Evolutionary conservation across 1,140 invertebrate species (phyloP), one percentile per base, ranked within the genome.

Genomic region (Aphaenogaster rudis): DNA sequence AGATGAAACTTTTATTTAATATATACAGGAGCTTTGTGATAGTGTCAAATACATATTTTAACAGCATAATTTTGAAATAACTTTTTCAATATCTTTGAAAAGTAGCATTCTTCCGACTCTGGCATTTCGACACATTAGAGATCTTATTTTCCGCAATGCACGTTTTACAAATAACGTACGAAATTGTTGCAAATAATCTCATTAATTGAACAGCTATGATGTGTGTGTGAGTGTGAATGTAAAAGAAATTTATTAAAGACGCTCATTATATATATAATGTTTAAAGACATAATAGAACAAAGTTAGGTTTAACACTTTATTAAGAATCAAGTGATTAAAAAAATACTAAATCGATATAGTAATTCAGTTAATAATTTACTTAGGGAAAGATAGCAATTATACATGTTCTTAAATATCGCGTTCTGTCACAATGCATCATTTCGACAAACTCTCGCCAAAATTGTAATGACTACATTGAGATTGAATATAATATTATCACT

Each of bases 401-500:
- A 48, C 28, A 64, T 64, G 45, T 39, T 21, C n/a, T 17, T 79
- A 15, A 63, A 63, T 52, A 36, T 66, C 17, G 11, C 17, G 33
- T 48, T 36, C 33, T 21, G 13, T 48, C 3, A 45, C 42, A n/a
- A 17, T 48, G 45, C 39, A 50, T 79, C 4, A 36, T 66, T 42
- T 81, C 48, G n/a, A 81, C 21, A 28, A 71, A 71, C 36, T 71
- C 7, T 71, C 17, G 17, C 2, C 42, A 54, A 28, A 52, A 80
- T 80, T 72, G n/a, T 33, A 71, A 81, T 57, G 15, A 81, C 50
- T 71, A 71, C 21, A 36, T 45, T 17, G 39, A 81, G 48, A 71
- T 71, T 7, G 39, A 57, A 45, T 71, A 71, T 52, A 61, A 36
- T 77, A 54, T 7, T 15, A 42, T 52, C 5, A 69, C 64, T 54